Percentiles rank a stretch among this genome's conserved stretches.
Conservation (phyloP, 2,113 vertebrate genomes). For the Trochalopteron elliotii region DNA sequence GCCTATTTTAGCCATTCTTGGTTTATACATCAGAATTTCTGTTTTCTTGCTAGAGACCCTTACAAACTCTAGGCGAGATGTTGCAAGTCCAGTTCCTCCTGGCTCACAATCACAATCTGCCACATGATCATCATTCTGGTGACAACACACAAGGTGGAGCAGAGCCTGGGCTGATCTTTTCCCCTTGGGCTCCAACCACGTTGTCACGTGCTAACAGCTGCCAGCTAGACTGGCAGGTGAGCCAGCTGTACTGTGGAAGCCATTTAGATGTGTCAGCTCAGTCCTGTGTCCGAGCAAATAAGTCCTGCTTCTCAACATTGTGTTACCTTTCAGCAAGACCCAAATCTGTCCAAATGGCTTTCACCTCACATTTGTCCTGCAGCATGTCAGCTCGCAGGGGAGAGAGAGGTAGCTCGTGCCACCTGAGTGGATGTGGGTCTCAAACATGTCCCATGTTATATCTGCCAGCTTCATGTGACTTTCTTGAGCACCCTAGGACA, state of each 20-base stretch:
- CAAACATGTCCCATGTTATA: neutral
- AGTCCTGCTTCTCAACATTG: neutral
- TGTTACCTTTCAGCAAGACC: neutral
- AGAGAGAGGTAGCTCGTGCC: neutral
- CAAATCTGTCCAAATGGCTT: neutral
- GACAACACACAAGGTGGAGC: neutral
- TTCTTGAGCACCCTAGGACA: neutral
- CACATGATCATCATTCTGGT: neutral
- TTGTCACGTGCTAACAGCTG: neutral
- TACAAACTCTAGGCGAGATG: neutral
- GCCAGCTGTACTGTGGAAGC: conserved; percentile 10
- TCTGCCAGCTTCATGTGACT: neutral
- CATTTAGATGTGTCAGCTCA: neutral
- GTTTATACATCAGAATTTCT: neutral
- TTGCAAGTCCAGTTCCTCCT: neutral
- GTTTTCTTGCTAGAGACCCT: neutral
- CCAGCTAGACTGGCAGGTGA: neutral
- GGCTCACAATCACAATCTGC: fast-evolving
- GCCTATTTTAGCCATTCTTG: neutral
- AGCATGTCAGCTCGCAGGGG: neutral
- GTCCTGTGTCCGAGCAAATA: neutral
- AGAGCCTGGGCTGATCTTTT: neutral
- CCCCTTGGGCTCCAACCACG: neutral
- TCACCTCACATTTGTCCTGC: neutral
- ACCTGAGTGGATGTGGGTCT: neutral